Evolutionary conservation across 2,113 vertebrate genomes (phyloP).

Genomic region (Empidonax traillii): DNA sequence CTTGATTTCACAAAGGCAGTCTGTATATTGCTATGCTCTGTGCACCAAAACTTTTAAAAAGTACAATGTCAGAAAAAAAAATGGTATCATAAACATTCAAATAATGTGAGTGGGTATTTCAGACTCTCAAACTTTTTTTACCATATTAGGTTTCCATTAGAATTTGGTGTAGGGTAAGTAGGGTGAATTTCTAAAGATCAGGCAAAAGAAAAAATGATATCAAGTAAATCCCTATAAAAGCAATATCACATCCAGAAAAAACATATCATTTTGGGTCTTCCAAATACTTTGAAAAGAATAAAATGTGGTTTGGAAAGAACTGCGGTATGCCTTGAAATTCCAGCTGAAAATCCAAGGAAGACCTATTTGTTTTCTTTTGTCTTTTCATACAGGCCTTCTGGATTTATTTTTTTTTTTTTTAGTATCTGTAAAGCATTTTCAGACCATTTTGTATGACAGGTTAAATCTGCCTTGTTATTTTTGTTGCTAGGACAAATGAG

Average conservation of each 20-base stretch:
- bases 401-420: neutral
- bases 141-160: conserved; percentile 39
- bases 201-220: conserved; percentile 11
- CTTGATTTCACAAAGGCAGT: neutral
- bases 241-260: conserved; percentile 55
- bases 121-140: neutral
- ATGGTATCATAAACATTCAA: neutral
- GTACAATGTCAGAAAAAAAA: neutral
- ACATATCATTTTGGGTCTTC: conserved; percentile 50
- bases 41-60: neutral
- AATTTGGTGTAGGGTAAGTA: conserved; percentile 12
- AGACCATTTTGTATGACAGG: conserved; percentile 13
- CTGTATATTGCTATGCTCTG: neutral
- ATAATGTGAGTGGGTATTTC: neutral
- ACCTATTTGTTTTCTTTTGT: conserved; percentile 52
- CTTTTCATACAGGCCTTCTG: conserved; percentile 17
- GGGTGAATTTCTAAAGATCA: conserved; percentile 46
- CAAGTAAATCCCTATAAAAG: conserved; percentile 49
- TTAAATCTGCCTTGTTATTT: neutral
- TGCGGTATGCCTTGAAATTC: conserved; percentile 49
- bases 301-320: conserved; percentile 60
- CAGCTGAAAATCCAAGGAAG: conserved; percentile 39
- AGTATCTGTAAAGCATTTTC: conserved; percentile 34
- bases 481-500: conserved; percentile 39
- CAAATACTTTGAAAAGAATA: conserved; percentile 59